Evolutionary conservation across 2,888 invertebrate species (phyloP), one percentile per base, ranked within the genome.

Genomic region (Drosophila yooni): DNA sequence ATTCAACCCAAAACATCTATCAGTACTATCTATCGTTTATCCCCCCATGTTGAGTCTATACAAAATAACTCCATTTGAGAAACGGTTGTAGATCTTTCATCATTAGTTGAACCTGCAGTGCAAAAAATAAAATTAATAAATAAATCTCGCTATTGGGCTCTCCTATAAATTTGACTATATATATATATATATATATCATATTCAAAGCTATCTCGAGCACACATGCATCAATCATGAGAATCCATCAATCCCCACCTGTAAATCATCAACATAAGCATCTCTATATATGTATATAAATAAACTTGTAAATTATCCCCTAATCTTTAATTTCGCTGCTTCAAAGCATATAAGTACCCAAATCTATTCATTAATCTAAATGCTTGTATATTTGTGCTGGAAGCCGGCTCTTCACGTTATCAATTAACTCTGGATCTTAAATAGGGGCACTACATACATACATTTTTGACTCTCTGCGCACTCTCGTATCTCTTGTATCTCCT

Each of bases 281-380:
- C 8, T 36, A 21, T 51, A 40, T 38, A 36, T 50, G 43, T 51
- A 43, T 36, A 51, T 57, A 46, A 52, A 57, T 58, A 2, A 54
- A 50, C 46, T 33, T 43, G 46, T 69, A 53, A 43, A 52, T 43
- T 40, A 15, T 65, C 29, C 21, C 27, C 27, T 13, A 15, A 11
- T 25, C 50, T 66, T 59, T 63, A 50, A 76, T 53, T 34, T 68
- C 63, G 73, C 56, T 74, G 62, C 63, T 76, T 60, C 25, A 7
- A 43, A 34, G 21, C 69, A 56, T 66, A 21, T 18, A 34, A 38
- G 31, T 31, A 63, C 34, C 13, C 13, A 15, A 56, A 70, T 52
- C 46, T 21, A 15, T 66, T 11, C 52, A 54, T 69, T 21, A 27
- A 38, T 34, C 18, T 33, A 8, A 52, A 15, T 46, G 59, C 52